These are phyloP conservation scores for Platorchestia sp. DNA, from an alignment of 1,140 invertebrate genomes.

Conservation along the genomic window DNA sequence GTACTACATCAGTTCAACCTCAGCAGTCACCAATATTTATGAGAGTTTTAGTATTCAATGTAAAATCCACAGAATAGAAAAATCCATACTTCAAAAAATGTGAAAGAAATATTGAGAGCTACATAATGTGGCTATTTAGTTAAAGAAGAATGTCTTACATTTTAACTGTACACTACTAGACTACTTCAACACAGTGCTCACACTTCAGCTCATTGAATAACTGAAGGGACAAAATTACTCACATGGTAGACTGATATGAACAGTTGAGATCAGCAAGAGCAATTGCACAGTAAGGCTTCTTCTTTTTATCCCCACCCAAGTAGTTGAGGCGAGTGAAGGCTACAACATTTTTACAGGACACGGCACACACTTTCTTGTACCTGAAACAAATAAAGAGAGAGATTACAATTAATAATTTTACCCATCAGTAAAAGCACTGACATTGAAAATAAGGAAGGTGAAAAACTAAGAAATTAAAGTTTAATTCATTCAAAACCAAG, in stretches of 20 bases:
- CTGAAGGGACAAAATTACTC: background rate
- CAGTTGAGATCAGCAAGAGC: slow-evolving; percentile 45
- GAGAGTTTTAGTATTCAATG: too few species aligned
- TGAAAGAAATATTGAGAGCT: background rate
- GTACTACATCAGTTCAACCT: too few species aligned
- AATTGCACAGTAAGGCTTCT: slow-evolving; percentile 11
- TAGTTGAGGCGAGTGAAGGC: background rate
- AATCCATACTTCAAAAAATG: background rate
- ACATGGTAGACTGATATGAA: slow-evolving; percentile 21
- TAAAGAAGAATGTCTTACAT: background rate
- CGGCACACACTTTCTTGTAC: slow-evolving; percentile 10
- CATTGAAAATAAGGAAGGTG: too few species aligned
- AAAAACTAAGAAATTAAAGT: too few species aligned
- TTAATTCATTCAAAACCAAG: too few species aligned
- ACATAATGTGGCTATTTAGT: background rate
- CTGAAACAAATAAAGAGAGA: background rate
- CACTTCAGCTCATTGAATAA: background rate
- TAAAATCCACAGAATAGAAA: background rate
- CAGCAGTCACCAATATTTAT: too few species aligned
- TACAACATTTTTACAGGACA: slow-evolving; percentile 38
- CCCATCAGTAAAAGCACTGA: background rate
- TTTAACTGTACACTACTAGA: background rate
- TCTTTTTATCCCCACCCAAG: background rate
- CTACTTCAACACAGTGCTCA: background rate
- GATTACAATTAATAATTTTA: background rate